Conservation (phyloP, 1,140 invertebrate species). For the Gerris buenoi region DNA sequence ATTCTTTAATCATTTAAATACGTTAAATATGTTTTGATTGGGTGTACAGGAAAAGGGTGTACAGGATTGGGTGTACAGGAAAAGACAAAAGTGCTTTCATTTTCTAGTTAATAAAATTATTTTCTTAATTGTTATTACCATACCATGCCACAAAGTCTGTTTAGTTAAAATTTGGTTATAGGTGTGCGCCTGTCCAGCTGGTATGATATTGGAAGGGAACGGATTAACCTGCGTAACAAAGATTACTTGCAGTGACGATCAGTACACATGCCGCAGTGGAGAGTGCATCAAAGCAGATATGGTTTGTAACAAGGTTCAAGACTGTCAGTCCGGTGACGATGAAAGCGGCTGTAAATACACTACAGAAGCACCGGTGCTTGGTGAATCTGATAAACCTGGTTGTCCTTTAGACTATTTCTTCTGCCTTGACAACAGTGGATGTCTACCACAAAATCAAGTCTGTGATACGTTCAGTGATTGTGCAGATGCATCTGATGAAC, state of each 20-base stretch:
- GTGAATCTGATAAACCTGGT: not conserved
- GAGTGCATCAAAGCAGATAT: conserved; percentile 22
- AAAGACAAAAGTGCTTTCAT: too few relatives aligned
- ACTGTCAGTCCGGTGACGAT: conserved; percentile 44
- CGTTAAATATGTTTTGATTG: too few relatives aligned
- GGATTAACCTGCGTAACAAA: conserved; percentile 34
- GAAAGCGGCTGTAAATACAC: conserved; percentile 32
- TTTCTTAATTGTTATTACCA: too few relatives aligned
- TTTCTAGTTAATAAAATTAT: too few relatives aligned
- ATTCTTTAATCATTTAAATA: too few relatives aligned
- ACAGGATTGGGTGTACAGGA: too few relatives aligned
- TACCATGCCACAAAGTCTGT: too few relatives aligned
- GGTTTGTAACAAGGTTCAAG: conserved; percentile 39
- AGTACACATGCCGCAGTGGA: conserved; percentile 23
- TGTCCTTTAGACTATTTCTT: conserved; percentile 38
- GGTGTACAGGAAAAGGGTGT: too few relatives aligned
- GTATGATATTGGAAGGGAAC: conserved; percentile 33
- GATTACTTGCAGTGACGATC: conserved; percentile 16
- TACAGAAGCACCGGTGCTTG: not conserved
- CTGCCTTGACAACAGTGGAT: conserved; percentile 37
- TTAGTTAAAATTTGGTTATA: conserved; percentile 25
- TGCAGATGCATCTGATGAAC: conserved; percentile 24
- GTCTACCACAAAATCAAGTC: conserved; percentile 17
- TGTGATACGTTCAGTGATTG: conserved; percentile 22
- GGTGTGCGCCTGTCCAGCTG: conserved; percentile 44